phyloP scores from a whole-genome alignment of 2,113 vertebrate species.

The Chloropsis hardwickii region DNA sequence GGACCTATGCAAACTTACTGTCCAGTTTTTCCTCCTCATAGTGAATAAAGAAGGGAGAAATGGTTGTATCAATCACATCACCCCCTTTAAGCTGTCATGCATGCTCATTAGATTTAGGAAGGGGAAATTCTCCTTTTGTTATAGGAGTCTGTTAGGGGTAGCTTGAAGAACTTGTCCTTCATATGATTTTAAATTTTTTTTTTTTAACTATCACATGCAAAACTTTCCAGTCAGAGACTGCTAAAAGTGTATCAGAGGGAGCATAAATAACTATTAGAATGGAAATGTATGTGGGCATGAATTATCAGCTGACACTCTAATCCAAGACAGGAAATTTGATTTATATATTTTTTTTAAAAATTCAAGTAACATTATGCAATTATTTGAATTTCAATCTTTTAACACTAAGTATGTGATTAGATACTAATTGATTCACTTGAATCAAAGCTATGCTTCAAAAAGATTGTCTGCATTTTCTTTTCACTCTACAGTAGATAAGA shows the following conservation, averaged over 20 bases:
- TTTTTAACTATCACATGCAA: neutral
- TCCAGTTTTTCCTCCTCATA: neutral
- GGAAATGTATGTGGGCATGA: neutral
- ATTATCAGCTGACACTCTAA: neutral
- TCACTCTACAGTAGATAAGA: neutral
- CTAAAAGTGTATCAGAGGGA: neutral
- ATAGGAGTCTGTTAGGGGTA: neutral
- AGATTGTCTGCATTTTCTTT: neutral
- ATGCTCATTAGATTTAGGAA: neutral
- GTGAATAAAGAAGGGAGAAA: neutral
- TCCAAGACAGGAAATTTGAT: neutral
- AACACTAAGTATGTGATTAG: neutral
- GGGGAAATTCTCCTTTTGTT: neutral
- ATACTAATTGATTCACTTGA: neutral
- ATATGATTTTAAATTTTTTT: neutral
- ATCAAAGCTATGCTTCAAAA: neutral
- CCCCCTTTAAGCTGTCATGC: neutral
- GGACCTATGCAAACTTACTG: neutral
- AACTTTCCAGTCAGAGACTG: neutral
- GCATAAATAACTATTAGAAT: neutral
- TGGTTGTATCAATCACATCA: neutral
- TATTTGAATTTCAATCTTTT: slow-evolving; percentile 8
- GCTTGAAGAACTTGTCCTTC: neutral
- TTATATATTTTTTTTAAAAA: neutral
- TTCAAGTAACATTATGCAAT: neutral